A percentile compares a stretch with the other conserved stretches of the same genome.
phyloP scores from a whole-genome alignment of 2,113 vertebrate genomes.

The Machaerirhynchus nigripectus region DNA sequence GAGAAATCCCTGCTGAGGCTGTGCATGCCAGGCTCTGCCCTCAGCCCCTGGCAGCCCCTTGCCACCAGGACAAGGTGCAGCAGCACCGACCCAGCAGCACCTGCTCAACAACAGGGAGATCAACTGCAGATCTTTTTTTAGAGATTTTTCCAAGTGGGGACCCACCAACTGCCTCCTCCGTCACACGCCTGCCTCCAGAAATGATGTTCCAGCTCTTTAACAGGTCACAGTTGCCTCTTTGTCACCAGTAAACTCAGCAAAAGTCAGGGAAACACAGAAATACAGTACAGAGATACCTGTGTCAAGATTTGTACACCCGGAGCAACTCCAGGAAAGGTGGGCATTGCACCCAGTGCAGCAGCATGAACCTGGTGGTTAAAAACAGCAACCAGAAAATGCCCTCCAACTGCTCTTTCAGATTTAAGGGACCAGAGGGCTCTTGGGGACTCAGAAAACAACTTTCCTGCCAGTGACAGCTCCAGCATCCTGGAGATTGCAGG shows the following conservation, averaged over 20 bases:
- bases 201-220: background rate
- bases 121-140: background rate
- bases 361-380: background rate
- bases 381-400: background rate
- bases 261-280: background rate
- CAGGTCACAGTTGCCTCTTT: background rate
- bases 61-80: background rate
- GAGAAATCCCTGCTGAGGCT: background rate
- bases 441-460: background rate
- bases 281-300: slow-evolving; percentile 12
- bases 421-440: background rate
- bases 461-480: background rate
- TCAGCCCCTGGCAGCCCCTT: background rate
- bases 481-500: background rate
- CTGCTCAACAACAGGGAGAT: background rate
- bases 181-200: background rate
- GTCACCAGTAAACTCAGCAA: background rate
- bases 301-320: background rate
- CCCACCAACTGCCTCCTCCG: background rate
- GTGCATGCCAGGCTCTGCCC: background rate
- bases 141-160: background rate
- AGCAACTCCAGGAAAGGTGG: background rate
- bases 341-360: slow-evolving; percentile 18
- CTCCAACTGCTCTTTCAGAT: background rate
- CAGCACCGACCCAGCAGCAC: background rate